Percentiles rank a stretch among this genome's conserved stretches.
phyloP scores from a whole-genome alignment of 37 sponge, comb jelly and placozoan genomes.

The Beroe ovata region DNA sequence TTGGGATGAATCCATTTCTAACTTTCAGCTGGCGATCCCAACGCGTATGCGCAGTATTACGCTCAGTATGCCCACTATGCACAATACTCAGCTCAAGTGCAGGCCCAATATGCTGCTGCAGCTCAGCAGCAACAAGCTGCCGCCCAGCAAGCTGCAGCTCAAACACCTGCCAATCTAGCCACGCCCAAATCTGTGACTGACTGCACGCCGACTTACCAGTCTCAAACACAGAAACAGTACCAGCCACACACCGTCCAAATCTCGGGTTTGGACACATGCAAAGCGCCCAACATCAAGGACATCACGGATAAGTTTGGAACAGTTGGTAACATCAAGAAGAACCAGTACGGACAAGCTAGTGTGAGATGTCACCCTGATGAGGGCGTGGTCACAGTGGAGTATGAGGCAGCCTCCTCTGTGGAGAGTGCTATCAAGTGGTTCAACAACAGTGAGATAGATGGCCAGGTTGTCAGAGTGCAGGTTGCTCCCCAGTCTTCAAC shows the following conservation, averaged over 20 bases:
- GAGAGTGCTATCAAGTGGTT: constrained; percentile 67
- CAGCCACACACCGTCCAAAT: constrained; percentile 64
- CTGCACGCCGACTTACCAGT: constrained; percentile 2
- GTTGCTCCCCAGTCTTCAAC: background rate
- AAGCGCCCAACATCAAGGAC: constrained; percentile 61
- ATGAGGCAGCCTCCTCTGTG: constrained; percentile 48
- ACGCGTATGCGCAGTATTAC: constrained; percentile 26
- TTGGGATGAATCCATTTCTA: too few species aligned
- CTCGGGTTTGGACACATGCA: constrained; percentile 12
- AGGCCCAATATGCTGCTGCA: constrained; percentile 15
- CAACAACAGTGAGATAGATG: constrained; percentile 58
- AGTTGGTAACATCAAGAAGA: constrained; percentile 45
- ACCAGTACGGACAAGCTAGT: constrained; percentile 41
- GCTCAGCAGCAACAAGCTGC: constrained; percentile 28
- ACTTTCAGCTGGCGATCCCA: constrained; percentile 11
- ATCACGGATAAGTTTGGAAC: constrained; percentile 65
- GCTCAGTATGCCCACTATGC: constrained; percentile 58
- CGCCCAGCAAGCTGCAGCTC: background rate
- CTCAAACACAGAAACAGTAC: constrained; percentile 32
- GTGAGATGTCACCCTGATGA: constrained; percentile 24
- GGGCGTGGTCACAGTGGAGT: constrained; percentile 45
- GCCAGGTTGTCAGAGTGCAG: constrained; percentile 2
- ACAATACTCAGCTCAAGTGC: constrained; percentile 25
- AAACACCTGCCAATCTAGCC: background rate
- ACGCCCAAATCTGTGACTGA: constrained; percentile 52